These are phyloP conservation scores for Perognathus longimembris DNA, from an alignment of 2,113 vertebrate species.

Conservation along the genomic window DNA sequence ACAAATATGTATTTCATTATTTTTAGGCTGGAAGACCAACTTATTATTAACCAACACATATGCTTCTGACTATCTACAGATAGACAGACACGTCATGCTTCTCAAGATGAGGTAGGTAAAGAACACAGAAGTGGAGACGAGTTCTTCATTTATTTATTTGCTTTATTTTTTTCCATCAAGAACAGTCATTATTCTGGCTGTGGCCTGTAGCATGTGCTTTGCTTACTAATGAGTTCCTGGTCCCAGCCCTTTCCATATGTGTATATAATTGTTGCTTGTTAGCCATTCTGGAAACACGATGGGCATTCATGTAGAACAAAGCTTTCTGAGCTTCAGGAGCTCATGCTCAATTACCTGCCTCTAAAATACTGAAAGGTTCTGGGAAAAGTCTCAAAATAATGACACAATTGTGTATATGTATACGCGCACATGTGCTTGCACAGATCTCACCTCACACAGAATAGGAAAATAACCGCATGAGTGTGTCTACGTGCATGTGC, in stretches of 20 bases:
- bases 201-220: conserved; percentile 26
- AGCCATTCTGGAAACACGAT: neutral
- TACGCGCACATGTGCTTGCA: neutral
- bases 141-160: neutral
- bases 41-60: neutral
- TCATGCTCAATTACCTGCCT: neutral
- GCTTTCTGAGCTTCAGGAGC: neutral
- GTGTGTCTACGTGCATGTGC: neutral
- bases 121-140: neutral
- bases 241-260: neutral
- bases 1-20: neutral
- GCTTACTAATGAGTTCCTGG: neutral
- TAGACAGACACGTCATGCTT: neutral
- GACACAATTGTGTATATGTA: neutral
- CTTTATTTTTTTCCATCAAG: rapidly evolving
- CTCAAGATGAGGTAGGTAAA: neutral
- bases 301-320: neutral
- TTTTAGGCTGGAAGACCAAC: neutral
- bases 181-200: neutral
- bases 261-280: neutral
- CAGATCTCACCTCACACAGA: neutral
- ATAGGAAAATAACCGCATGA: neutral
- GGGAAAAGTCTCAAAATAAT: neutral
- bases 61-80: too few species aligned
- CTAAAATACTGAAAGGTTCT: conserved; percentile 8